phyloP scores from a whole-genome alignment of 2,113 vertebrate genomes.

The Muntiacus muntjak region DNA sequence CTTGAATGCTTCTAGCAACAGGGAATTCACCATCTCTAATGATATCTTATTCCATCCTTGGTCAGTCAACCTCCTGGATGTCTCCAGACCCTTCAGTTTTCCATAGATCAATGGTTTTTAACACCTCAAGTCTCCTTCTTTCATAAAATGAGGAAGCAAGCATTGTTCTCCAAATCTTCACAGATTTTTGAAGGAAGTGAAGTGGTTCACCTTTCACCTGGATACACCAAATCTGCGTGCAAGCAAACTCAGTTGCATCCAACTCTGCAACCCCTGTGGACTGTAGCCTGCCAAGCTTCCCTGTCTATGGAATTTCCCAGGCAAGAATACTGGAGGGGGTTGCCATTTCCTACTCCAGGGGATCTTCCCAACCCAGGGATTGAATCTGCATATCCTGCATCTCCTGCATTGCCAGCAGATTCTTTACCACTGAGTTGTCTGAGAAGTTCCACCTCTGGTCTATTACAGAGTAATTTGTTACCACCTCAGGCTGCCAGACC shows the following conservation, averaged over 20 bases:
- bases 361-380: neutral
- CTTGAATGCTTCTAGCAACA: neutral
- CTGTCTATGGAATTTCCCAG: neutral
- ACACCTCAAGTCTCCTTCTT: neutral
- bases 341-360: neutral
- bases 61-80: neutral
- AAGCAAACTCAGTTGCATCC: neutral
- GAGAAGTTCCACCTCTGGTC: neutral
- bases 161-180: neutral
- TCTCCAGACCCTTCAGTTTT: neutral
- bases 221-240: neutral
- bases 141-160: neutral
- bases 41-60: neutral
- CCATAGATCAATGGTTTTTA: neutral
- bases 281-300: neutral
- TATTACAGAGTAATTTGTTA: neutral
- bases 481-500: neutral
- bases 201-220: neutral
- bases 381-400: neutral
- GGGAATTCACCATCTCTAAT: neutral
- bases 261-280: neutral
- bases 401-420: neutral
- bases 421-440: neutral
- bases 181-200: neutral
- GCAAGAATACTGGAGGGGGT: neutral